These are phyloP conservation scores for Serrognathus titanus DNA, from an alignment of 2,888 invertebrate species.

Conservation along the genomic window DNA sequence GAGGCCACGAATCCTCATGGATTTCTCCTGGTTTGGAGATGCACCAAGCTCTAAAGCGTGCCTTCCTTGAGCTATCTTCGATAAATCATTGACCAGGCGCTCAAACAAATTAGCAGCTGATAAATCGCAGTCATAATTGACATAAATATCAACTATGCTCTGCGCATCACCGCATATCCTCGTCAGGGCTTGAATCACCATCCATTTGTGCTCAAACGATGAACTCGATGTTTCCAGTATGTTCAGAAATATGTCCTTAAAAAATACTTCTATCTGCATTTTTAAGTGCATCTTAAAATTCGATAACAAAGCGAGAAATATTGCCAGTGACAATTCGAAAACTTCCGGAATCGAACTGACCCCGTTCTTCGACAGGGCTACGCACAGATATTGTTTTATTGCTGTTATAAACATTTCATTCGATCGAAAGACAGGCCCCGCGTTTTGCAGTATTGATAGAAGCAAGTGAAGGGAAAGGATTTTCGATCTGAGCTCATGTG, in stretches of 20 bases:
- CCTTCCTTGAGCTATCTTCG: conserved; percentile 95
- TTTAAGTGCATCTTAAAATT: conserved; percentile 98
- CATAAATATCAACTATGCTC: conserved; percentile 98
- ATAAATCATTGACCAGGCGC: conserved; percentile 90
- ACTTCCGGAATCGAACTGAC: conserved; percentile 97
- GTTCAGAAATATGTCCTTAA: conserved; percentile 98
- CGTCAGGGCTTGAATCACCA: conserved; percentile 96
- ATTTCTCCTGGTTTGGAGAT: conserved; percentile 91
- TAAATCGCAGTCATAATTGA: conserved; percentile 99
- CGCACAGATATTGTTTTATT: conserved; percentile 98
- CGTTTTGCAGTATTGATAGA: conserved; percentile 93
- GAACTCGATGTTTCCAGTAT: conserved; percentile 96
- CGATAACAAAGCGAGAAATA: conserved; percentile 92
- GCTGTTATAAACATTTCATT: conserved; percentile 98
- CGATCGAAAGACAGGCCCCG: conserved; percentile 92
- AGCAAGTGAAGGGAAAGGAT: conserved; percentile 93
- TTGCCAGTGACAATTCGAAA: conserved; percentile 93
- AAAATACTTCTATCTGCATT: conserved; percentile 99
- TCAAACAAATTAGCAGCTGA: conserved; percentile 98
- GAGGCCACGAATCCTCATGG: conserved; percentile 73
- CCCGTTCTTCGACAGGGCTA: conserved; percentile 96
- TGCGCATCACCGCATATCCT: conserved; percentile 96
- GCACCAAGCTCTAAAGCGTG: conserved; percentile 93
- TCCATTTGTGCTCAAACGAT: conserved; percentile 99
- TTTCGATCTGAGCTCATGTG: conserved; percentile 94